Evolutionary conservation across 2,797 vertebrate genomes (phyloP), one percentile per base, ranked within the genome.

Genomic region (Crocidura indochinensis): DNA sequence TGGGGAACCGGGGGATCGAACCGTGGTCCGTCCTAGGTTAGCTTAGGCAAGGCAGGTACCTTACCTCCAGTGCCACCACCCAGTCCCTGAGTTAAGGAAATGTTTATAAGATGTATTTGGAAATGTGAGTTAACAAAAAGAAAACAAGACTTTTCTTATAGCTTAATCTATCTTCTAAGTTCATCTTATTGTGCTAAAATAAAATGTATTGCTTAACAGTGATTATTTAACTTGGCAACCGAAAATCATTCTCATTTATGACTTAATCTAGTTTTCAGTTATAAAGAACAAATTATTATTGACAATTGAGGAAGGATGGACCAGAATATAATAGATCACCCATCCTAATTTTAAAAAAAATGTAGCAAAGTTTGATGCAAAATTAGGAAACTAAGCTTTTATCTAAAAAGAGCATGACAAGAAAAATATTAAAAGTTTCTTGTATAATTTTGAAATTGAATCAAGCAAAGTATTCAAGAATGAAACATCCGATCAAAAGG

Each of bases 381-480:
- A n/a, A 68, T 78, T 82, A 27, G 11, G 71, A 53, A 0, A 0
- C 9, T 9, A 9, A 19, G 0, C 9, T 22, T 53, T 73, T 29
- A 26, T 17, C 60, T n/a, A 74, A 8, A 44, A 79, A 53, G 3
- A 78, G 53, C 56, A 75, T 49, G 10, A 17, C 46, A 20, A n/a
- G 8, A 51, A 51, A 74, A 51, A 65, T 68, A 69, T 62, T 62
- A 22, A 46, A 27, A 1, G 14, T 22, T 2, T 10, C 4, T 67
- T 29, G 6, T 64, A 20, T 76, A 67, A 92, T 38, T 78, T 53
- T 87, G 24, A 80, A 67, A 51, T 79, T 5, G 64, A 83, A 94
- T 24, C 14, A 71, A 67, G 15, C 29, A 10, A 24, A 68, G 10
- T 5, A 10, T 76, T 86, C 26, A 53, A 65, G 26, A 71, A 87